phyloP scores from a whole-genome alignment of 2,888 invertebrate genomes.

The Amiota communis region DNA sequence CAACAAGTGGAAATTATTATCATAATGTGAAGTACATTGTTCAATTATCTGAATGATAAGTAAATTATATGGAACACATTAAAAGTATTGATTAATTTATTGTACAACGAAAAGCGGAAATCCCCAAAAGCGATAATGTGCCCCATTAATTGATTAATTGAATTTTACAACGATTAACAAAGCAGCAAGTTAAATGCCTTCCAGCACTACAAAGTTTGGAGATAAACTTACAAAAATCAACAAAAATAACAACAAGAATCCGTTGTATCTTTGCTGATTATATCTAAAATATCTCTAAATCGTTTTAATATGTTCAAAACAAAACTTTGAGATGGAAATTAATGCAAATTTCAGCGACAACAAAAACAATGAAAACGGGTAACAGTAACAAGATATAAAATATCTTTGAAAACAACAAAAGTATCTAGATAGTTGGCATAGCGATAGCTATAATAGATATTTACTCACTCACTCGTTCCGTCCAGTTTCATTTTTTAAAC shows the following conservation, averaged over 20 bases:
- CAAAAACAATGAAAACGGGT: background rate
- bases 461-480: background rate
- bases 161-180: background rate
- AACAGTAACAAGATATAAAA: background rate
- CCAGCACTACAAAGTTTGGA: background rate
- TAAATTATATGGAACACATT: too few species aligned
- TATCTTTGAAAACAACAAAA: background rate
- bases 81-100: background rate
- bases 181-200: background rate
- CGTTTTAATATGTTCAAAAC: background rate
- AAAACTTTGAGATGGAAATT: constrained; percentile 25
- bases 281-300: too few species aligned
- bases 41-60: too few species aligned
- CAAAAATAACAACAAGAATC: background rate
- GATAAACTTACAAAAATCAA: background rate
- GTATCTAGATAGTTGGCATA: background rate
- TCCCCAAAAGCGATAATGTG: too few species aligned
- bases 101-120: background rate
- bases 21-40: too few species aligned
- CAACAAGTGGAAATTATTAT: background rate
- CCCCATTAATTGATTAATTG: background rate
- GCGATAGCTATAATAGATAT: background rate
- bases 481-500: constrained; percentile 12
- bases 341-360: constrained; percentile 25
- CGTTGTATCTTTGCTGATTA: too few species aligned